Conservation (phyloP, 2,113 vertebrate species). For the Salvelinus fontinalis region DNA sequence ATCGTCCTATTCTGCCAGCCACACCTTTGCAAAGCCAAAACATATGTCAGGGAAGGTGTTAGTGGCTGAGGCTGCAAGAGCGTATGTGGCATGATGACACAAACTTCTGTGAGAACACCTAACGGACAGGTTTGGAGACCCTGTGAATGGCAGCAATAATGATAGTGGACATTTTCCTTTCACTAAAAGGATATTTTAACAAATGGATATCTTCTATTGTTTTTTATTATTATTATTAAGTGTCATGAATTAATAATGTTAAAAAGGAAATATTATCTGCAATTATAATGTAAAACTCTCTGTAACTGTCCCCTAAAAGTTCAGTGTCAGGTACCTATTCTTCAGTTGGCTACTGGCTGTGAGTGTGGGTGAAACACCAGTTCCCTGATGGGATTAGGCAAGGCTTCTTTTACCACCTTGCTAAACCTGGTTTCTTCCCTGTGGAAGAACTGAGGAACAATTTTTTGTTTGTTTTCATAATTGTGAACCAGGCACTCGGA, state of each 20-base stretch:
- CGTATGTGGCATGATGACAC: constrained; percentile 17
- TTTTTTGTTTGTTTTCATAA: constrained; percentile 52
- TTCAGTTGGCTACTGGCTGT: constrained; percentile 12
- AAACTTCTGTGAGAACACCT: constrained; percentile 20
- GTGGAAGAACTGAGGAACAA: constrained; percentile 35
- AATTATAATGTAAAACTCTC: not conserved
- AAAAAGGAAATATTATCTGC: not conserved
- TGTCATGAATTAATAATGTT: not conserved
- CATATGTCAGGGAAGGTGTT: not conserved
- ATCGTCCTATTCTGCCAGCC: not conserved
- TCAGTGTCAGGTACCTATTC: constrained; percentile 1
- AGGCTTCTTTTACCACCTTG: constrained; percentile 28
- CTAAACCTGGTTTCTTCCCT: constrained; percentile 39
- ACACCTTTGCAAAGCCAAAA: constrained; percentile 4
- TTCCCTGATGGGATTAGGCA: not conserved
- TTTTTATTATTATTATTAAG: not conserved
- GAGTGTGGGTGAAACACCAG: constrained; percentile 22
- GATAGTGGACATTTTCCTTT: constrained; percentile 39
- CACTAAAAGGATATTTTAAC: constrained; percentile 24
- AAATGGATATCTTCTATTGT: constrained; percentile 10
- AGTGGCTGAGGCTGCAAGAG: not conserved
- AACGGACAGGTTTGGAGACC: constrained; percentile 35
- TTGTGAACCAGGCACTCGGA: constrained; percentile 48
- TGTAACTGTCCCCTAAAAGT: constrained; percentile 5
- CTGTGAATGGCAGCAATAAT: constrained; percentile 47